Conservation (phyloP, 2,888 invertebrate genomes). For the Polylopha cassiicola region DNA sequence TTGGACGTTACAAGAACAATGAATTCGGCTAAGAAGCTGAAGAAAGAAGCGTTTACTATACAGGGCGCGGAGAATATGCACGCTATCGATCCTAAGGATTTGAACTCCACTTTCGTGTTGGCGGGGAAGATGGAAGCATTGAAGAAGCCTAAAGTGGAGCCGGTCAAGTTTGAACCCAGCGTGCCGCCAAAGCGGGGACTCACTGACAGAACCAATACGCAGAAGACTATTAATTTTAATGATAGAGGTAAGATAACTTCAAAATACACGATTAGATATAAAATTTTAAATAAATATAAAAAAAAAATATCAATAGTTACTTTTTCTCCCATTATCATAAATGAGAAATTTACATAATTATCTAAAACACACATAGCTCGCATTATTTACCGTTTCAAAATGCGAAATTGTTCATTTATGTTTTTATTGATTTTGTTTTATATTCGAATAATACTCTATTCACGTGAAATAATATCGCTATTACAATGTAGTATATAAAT, state of each 20-base stretch:
- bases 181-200: constrained; percentile 48
- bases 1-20: constrained; percentile 49
- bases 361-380: no score
- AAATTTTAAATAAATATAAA: no score
- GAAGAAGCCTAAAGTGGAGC: constrained; percentile 41
- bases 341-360: no score
- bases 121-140: constrained; percentile 49
- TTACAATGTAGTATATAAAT: neutral
- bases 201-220: constrained; percentile 56
- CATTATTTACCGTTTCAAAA: no score
- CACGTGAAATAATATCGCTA: no score
- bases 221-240: constrained; percentile 45
- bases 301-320: no score
- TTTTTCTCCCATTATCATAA: no score
- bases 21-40: constrained; percentile 60
- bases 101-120: constrained; percentile 69
- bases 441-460: no score
- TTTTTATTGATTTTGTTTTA: neutral
- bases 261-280: no score
- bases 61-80: constrained; percentile 48
- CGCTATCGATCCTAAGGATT: constrained; percentile 49
- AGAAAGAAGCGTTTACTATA: constrained; percentile 38
- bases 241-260: constrained; percentile 61
- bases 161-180: constrained; percentile 28
- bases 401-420: no score